A percentile compares a stretch with the other conserved stretches of the same genome.
Evolutionary conservation across 1,140 invertebrate species (phyloP).

Genomic region (Hormaphis cornu): DNA sequence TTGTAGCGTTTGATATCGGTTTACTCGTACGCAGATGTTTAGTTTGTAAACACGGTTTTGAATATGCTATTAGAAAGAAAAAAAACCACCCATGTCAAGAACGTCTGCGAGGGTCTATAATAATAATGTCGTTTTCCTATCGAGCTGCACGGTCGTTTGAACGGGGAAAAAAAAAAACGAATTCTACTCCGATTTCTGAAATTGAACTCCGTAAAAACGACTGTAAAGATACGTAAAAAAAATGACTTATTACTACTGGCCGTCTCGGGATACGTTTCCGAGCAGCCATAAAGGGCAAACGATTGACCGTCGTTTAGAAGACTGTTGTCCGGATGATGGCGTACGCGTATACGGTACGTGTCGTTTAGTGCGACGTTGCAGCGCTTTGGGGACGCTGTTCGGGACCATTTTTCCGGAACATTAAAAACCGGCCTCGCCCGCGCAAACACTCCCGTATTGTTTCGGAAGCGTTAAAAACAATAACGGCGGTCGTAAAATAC

Average conservation of each 20-base stretch:
- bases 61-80: no score
- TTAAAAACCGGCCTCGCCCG: constrained; percentile 25
- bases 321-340: background rate
- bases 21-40: no score
- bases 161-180: background rate
- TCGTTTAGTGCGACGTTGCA: background rate
- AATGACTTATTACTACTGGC: constrained; percentile 1
- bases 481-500: constrained; percentile 19
- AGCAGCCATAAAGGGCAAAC: constrained; percentile 9
- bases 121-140: no score
- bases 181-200: background rate
- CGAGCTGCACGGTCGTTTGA: no score
- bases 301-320: constrained; percentile 17
- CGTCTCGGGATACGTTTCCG: background rate
- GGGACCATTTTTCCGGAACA: constrained; percentile 26
- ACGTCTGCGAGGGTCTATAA: no score
- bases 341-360: background rate
- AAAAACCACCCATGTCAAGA: no score
- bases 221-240: no score
- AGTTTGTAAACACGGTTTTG: no score
- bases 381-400: background rate
- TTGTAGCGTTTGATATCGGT: no score
- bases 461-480: constrained; percentile 29
- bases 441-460: constrained; percentile 17
- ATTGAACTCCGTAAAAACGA: no score